phyloP scores from a whole-genome alignment of 2,888 invertebrate species.

The Drosophila koepferae region DNA sequence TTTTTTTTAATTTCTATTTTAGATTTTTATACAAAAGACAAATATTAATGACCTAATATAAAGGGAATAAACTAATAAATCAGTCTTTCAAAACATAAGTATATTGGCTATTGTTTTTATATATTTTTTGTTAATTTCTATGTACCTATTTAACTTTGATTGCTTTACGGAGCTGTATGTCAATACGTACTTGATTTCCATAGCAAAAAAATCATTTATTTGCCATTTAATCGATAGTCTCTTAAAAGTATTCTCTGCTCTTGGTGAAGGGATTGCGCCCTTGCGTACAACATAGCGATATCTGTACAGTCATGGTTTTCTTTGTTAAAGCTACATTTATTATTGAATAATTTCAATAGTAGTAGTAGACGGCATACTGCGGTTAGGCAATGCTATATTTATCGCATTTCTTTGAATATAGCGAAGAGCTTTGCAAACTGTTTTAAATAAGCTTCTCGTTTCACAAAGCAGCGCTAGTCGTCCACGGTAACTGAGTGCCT shows the following conservation, averaged over 20 bases:
- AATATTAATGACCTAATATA: constrained; percentile 29
- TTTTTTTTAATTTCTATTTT: constrained; percentile 1
- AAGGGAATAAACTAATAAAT: constrained; percentile 17
- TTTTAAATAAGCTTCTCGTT: not conserved
- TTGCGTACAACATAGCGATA: too few relatives aligned
- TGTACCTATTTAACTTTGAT: constrained; percentile 25
- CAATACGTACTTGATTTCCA: constrained; percentile 36
- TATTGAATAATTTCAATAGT: too few relatives aligned
- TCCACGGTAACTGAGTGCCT: not conserved
- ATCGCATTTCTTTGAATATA: not conserved
- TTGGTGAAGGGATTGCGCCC: too few relatives aligned
- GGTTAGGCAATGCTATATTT: not conserved
- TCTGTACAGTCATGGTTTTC: not conserved
- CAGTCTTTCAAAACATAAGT: constrained; percentile 41
- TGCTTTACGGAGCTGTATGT: constrained; percentile 8
- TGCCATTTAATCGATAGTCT: not conserved
- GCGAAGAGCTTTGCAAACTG: not conserved
- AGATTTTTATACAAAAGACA: constrained; percentile 27
- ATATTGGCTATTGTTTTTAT: constrained; percentile 37
- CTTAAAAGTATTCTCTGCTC: not conserved
- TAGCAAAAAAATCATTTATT: not conserved
- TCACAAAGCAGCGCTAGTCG: constrained; percentile 1
- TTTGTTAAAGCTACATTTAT: not conserved
- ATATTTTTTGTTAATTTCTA: constrained; percentile 38
- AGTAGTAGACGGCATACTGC: not conserved